phyloP scores from a whole-genome alignment of 2,888 invertebrate species.

The Erebia aethiops region DNA sequence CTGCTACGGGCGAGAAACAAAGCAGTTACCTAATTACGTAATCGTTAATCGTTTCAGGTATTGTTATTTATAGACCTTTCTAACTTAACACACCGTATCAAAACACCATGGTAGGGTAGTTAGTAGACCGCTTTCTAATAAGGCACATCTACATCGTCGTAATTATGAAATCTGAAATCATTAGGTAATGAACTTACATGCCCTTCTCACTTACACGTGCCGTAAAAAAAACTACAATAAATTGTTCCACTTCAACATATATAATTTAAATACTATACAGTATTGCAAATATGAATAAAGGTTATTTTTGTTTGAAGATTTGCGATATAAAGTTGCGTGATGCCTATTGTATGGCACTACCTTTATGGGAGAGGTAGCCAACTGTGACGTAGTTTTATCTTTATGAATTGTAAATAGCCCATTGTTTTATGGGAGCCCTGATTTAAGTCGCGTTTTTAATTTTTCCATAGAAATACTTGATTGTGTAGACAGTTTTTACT shows the following conservation, averaged over 20 bases:
- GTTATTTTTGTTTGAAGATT: constrained; percentile 2
- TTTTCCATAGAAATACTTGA: constrained; percentile 50
- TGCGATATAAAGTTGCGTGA: background rate
- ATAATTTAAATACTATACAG: constrained; percentile 4
- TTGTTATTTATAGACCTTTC: background rate
- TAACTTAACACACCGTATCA: background rate
- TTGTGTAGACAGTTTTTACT: constrained; percentile 7
- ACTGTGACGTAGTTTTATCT: constrained; percentile 49
- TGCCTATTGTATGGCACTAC: background rate
- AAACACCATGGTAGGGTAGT: background rate
- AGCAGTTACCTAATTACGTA: background rate
- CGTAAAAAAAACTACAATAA: constrained; percentile 14
- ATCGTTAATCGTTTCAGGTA: background rate
- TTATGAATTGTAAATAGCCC: constrained; percentile 59
- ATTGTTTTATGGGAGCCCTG: constrained; percentile 48
- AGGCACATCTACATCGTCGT: background rate
- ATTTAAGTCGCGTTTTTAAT: constrained; percentile 55
- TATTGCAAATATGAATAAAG: background rate
- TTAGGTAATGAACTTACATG: constrained; percentile 26
- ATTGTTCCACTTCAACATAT: background rate
- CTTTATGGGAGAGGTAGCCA: constrained; percentile 45
- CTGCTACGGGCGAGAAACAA: no score
- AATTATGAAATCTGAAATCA: constrained; percentile 29
- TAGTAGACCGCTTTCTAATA: constrained; percentile 11
- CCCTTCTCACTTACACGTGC: constrained; percentile 28